Evolutionary conservation across 2,888 invertebrate species (phyloP).

Genomic region (Scaptomyza reducta): DNA sequence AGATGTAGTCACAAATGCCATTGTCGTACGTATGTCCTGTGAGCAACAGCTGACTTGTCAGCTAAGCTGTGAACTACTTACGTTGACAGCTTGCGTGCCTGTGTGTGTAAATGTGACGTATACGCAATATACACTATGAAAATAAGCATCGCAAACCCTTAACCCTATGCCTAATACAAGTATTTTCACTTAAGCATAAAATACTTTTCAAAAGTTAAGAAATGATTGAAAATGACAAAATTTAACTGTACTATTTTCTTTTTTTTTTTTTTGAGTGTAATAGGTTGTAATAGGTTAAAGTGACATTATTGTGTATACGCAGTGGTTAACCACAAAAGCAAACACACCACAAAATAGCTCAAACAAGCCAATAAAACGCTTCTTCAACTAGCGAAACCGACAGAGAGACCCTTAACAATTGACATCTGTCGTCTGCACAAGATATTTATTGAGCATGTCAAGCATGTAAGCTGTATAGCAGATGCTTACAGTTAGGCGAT

Average conservation of each 20-base stretch:
- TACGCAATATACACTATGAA: conserved; percentile 27
- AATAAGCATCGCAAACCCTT: background rate
- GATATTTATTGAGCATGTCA: conserved; percentile 56
- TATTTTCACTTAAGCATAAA: background rate
- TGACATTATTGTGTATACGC: conserved; percentile 37
- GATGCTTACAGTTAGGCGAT: conserved; percentile 7
- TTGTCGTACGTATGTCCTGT: conserved; percentile 1
- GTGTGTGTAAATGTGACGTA: conserved; percentile 12
- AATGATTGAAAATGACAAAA: background rate
- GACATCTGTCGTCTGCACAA: conserved; percentile 48
- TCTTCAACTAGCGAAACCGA: conserved; percentile 4
- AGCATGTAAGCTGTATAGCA: background rate
- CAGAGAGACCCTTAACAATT: conserved; percentile 17
- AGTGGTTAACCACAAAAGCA: conserved; percentile 48
- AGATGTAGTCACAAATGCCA: background rate
- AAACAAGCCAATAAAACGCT: conserved; percentile 48
- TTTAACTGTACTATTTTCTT: too few relatives aligned
- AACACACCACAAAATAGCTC: conserved; percentile 25
- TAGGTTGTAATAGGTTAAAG: background rate
- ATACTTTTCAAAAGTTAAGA: background rate
- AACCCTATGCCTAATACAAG: background rate
- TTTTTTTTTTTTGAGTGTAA: background rate
- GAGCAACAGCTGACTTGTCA: conserved; percentile 35
- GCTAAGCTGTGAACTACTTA: conserved; percentile 43
- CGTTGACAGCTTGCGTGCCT: conserved; percentile 23